phyloP scores from a whole-genome alignment of 2,888 invertebrate species.

The Protodeltote pygarga region DNA sequence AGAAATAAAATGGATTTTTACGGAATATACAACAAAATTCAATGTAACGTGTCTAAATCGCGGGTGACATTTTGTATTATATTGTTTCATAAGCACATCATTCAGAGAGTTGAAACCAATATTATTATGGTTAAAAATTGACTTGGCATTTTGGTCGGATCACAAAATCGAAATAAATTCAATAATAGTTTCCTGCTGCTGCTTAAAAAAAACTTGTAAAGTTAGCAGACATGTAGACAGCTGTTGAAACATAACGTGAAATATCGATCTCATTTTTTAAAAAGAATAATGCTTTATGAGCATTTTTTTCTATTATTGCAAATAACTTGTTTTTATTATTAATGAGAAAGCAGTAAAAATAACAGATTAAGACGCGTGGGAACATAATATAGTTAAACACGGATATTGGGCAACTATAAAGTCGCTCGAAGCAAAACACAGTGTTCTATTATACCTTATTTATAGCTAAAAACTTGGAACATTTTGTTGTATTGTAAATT shows the following conservation, averaged over 20 bases:
- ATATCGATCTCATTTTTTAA: constrained; percentile 28
- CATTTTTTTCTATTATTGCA: constrained; percentile 40
- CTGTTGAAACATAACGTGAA: constrained; percentile 24
- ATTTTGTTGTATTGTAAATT: constrained; percentile 57
- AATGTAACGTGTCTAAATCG: too few species aligned
- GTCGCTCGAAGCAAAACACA: constrained; percentile 55
- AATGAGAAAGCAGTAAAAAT: constrained; percentile 52
- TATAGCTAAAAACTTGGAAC: constrained; percentile 49
- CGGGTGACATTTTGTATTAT: too few species aligned
- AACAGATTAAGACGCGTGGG: constrained; percentile 54
- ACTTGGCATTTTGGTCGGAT: too few species aligned
- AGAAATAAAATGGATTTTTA: too few species aligned
- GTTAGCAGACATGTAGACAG: constrained; percentile 10
- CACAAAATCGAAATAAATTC: constrained; percentile 4
- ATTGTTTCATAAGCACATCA: too few species aligned
- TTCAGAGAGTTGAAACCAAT: too few species aligned
- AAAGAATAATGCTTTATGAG: constrained; percentile 43
- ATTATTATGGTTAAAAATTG: too few species aligned
- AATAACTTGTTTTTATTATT: constrained; percentile 50
- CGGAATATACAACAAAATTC: too few species aligned
- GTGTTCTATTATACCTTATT: constrained; percentile 58
- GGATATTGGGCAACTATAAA: constrained; percentile 54
- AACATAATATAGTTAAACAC: constrained; percentile 46
- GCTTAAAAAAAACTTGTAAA: constrained; percentile 18
- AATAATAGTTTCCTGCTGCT: constrained; percentile 3